These are phyloP conservation scores for Chamaetylas fuelleborni DNA, from an alignment of 2,113 vertebrate species.

Conservation along the genomic window DNA sequence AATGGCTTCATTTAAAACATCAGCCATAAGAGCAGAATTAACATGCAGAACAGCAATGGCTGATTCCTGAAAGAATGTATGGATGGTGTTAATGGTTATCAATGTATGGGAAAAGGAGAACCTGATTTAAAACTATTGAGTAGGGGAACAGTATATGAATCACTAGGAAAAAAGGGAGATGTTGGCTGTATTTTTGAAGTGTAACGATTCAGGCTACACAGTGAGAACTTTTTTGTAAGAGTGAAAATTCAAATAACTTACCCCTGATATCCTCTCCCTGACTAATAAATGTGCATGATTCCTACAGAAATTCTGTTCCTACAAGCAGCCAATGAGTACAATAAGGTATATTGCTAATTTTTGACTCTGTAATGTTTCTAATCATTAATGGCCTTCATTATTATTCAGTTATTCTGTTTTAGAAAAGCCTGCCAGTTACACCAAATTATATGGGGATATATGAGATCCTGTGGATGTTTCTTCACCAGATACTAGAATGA, in stretches of 20 bases:
- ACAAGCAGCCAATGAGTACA: background rate
- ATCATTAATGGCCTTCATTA: constrained; percentile 40
- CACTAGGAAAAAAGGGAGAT: background rate
- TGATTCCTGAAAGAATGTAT: background rate
- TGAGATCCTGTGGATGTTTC: background rate
- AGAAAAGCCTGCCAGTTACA: constrained; percentile 25
- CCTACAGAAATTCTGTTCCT: background rate
- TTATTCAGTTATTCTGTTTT: constrained; percentile 51
- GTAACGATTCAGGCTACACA: background rate
- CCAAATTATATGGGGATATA: background rate
- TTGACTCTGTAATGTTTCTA: constrained; percentile 31
- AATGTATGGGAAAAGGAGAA: background rate
- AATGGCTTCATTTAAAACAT: background rate
- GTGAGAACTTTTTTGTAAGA: background rate
- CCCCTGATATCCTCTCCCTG: background rate
- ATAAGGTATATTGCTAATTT: constrained; percentile 18
- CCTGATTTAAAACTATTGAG: background rate
- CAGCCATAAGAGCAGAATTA: background rate
- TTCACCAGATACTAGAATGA: background rate
- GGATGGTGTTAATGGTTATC: background rate
- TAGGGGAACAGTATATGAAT: background rate
- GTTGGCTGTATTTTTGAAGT: background rate
- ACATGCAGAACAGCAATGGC: background rate
- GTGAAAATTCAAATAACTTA: background rate
- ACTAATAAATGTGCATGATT: background rate